Evolutionary conservation across 1,140 invertebrate genomes (phyloP), one percentile per base, ranked within the genome.

Genomic region (Ceratina japonica): DNA sequence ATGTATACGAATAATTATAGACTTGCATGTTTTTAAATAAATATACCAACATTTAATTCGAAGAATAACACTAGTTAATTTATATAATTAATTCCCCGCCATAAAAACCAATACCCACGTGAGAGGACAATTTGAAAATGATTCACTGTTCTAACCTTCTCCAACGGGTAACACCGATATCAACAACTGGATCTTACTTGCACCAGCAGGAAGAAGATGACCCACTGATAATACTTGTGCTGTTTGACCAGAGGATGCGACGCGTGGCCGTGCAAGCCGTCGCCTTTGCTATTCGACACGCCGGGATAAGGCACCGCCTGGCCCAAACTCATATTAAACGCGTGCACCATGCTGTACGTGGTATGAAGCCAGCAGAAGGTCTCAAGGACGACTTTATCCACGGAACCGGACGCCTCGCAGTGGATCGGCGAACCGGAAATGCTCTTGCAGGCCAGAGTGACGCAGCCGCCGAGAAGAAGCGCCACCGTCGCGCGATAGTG

Each of bases 361-460:
- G 95, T 95, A 75, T 95, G 94, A 52, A 96, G 94, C 95, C 95
- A 96, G 91, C 96, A 96, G 90, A 95, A 96, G 18, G 95, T 95
- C 90, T 96, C 95, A 61, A 95, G 92, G 13, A 95, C 94, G 70
- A 93, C 93, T 82, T 94, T 93, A 80, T 94, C 94, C 49, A 95
- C 93, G 66, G 94, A 93, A 64, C 94, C 93, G 72, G 91, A 90
- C 69, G 93, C 92, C 73, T 94, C 93, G 89, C 94, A 95, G 80
- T 95, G 94, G 69, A 95, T 95, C 1, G 95, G 95, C 78, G 94
- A 94, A 16, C 94, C 94, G 20, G 94, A 93, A 79, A 94, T 93
- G 81, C 94, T 94, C 72, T 93, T 93, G 31, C 93, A 94, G 1
- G 94, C 93, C 37, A 95, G 85, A 1, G 94, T 91, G 5, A 94